Conservation (phyloP, 53 echinoderm and acorn worm species). For the Crossaster papposus region DNA sequence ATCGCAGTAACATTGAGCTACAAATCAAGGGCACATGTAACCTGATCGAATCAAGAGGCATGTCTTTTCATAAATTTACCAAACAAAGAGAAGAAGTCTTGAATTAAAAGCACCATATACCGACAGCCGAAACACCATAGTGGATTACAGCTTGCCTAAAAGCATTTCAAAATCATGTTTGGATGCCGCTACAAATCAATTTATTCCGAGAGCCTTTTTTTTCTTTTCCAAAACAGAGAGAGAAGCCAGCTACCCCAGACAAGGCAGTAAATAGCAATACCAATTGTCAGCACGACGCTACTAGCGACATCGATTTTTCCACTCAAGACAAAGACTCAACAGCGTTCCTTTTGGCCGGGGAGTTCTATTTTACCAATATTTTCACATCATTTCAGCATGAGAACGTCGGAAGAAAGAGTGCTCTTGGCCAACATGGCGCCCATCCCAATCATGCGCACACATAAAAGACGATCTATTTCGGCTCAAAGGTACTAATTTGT, state of each 20-base stretch:
- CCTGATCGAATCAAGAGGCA: neutral
- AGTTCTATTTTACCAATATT: slow-evolving; percentile 25
- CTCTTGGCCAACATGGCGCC: slow-evolving; percentile 53
- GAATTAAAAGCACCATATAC: neutral
- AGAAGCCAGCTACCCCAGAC: neutral
- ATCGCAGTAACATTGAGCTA: no score
- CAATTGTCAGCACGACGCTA: slow-evolving; percentile 13
- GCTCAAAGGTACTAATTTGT: slow-evolving; percentile 12
- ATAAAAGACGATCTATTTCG: neutral
- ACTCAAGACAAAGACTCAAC: slow-evolving; percentile 42
- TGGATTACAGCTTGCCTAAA: neutral
- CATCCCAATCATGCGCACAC: slow-evolving; percentile 29
- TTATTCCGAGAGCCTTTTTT: slow-evolving; percentile 20
- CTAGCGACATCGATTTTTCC: slow-evolving; percentile 47
- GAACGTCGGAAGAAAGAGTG: slow-evolving; percentile 49
- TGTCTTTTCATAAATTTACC: neutral
- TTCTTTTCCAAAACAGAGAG: neutral
- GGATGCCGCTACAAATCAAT: slow-evolving; percentile 19
- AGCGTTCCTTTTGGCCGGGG: slow-evolving; percentile 32
- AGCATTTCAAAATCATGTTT: slow-evolving; percentile 18
- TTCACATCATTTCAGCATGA: slow-evolving; percentile 47
- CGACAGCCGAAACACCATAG: neutral
- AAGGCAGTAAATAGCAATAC: neutral
- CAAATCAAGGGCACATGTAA: no score
- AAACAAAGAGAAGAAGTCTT: neutral